phyloP scores from a whole-genome alignment of 2,888 invertebrate genomes.

The Xanthostigma xanthostigma region DNA sequence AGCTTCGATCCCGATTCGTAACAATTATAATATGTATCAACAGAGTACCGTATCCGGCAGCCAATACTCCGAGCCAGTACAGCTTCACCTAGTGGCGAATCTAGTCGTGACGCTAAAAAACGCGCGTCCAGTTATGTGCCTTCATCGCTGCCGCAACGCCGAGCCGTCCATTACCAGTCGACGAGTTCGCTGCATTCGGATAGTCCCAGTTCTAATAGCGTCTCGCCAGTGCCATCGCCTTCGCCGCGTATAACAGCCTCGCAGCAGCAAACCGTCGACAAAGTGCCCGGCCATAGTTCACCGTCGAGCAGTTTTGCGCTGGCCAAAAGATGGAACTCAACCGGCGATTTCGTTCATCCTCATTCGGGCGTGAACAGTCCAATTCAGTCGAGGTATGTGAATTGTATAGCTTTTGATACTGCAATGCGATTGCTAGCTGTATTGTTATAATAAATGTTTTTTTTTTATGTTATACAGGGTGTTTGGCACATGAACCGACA shows the following conservation, averaged over 20 bases:
- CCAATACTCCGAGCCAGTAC: not conserved
- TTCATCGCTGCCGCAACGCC: slow-evolving; percentile 32
- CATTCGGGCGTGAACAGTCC: slow-evolving; percentile 10
- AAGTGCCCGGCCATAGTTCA: slow-evolving; percentile 19
- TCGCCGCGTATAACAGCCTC: slow-evolving; percentile 56
- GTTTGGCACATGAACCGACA: too few relatives aligned
- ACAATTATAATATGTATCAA: too few relatives aligned
- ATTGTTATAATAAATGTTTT: not conserved
- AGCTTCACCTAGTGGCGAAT: not conserved
- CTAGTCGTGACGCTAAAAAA: not conserved
- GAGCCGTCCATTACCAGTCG: slow-evolving; percentile 69
- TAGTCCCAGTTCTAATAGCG: slow-evolving; percentile 67
- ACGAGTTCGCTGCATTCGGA: slow-evolving; percentile 71
- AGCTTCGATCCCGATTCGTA: too few relatives aligned
- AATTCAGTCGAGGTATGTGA: too few relatives aligned
- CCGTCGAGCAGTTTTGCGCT: slow-evolving; percentile 22
- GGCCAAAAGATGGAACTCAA: slow-evolving; percentile 66
- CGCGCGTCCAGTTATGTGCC: slow-evolving; percentile 4
- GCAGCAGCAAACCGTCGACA: slow-evolving; percentile 34
- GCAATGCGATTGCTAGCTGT: too few relatives aligned
- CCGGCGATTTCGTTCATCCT: slow-evolving; percentile 60
- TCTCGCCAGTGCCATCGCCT: slow-evolving; percentile 69
- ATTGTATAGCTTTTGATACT: too few relatives aligned
- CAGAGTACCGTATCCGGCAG: slow-evolving; percentile 1
- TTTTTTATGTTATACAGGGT: slow-evolving; percentile 7